Base-by-base conservation (phyloP, 2,113 vertebrate genomes). In the Myotis lucifugus region DNA sequence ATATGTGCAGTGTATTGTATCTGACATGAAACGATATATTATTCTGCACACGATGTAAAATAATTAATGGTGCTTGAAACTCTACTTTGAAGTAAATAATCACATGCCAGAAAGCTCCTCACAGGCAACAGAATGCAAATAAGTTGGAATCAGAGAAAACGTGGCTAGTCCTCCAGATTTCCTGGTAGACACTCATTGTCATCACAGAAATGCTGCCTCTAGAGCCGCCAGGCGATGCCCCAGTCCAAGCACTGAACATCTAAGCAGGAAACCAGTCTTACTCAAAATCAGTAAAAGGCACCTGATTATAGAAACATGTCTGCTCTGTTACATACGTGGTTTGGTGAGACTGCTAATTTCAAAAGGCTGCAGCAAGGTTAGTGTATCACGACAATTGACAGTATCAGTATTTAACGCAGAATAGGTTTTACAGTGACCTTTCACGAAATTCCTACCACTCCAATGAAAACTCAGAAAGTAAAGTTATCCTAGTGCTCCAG, bases 241-340 rank as follows among this genome's bases (percentile, higher is more conserved):
- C 92, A 0, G 40, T 50, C 18, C 10, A 66, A 92, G 82, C 87
- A 52, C 56, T 48, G 83, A 0, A 18, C 32, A 76, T 84, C 93
- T 96, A 93, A 96, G 96, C 85, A 97, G 89, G 90, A 94, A 97
- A 95, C 91, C 96, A 74, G 92, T 95, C 96, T 94, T 96, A 92
- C 94, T 97, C 96, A 96, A 98, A 98, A 97, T 96, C 97, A 98
- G 97, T 98, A 97, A 98, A 98, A 97, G 97, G 97, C 98, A 97
- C 97, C 98, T 98, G 98, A 98, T 98, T 98, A 98, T 97, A 98
- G 97, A 98, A 98, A 97, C 92, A 83, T 91, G 67, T 91, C 91
- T 81, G 94, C 91, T 96, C 87, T 78, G 79, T 88, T 87, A 82
- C 89, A 84, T 88, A 85, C n/a, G 17, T 82, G 90, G 69, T n/a